These are phyloP conservation scores for Thyatira batis DNA, from an alignment of 2,888 invertebrate genomes.

Conservation along the genomic window DNA sequence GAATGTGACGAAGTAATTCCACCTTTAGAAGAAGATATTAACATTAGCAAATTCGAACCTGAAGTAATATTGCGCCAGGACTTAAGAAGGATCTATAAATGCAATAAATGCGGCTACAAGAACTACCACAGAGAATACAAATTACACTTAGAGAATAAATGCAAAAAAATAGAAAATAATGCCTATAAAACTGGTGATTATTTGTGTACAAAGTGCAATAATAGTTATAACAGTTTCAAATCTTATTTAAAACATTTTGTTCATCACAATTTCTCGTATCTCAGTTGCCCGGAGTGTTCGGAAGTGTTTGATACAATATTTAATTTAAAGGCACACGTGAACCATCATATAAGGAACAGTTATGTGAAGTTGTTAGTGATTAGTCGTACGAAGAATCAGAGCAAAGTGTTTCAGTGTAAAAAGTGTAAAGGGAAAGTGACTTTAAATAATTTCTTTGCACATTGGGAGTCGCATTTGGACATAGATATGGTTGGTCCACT, in stretches of 20 bases:
- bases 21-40: neutral
- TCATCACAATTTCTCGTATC: conserved; percentile 15
- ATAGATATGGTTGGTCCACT: conserved; percentile 3
- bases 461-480: conserved; percentile 50
- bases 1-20: neutral
- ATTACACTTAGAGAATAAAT: conserved; percentile 11
- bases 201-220: conserved; percentile 33
- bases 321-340: conserved; percentile 22
- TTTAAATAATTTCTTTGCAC: conserved; percentile 24
- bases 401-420: conserved; percentile 29
- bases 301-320: accelerated
- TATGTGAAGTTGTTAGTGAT: conserved; percentile 21
- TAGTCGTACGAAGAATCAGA: neutral
- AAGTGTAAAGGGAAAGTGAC: conserved; percentile 15
- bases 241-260: conserved; percentile 38
- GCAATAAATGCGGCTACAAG: conserved; percentile 23
- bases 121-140: conserved; percentile 19
- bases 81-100: conserved; percentile 15
- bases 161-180: neutral
- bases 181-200: neutral
- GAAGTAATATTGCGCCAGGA: neutral
- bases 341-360: conserved; percentile 26
- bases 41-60: neutral
- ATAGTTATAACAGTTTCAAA: conserved; percentile 8
- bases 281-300: conserved; percentile 39